Evolutionary conservation across 2,888 invertebrate genomes (phyloP).

Genomic region (Zygogramma bicolorata): DNA sequence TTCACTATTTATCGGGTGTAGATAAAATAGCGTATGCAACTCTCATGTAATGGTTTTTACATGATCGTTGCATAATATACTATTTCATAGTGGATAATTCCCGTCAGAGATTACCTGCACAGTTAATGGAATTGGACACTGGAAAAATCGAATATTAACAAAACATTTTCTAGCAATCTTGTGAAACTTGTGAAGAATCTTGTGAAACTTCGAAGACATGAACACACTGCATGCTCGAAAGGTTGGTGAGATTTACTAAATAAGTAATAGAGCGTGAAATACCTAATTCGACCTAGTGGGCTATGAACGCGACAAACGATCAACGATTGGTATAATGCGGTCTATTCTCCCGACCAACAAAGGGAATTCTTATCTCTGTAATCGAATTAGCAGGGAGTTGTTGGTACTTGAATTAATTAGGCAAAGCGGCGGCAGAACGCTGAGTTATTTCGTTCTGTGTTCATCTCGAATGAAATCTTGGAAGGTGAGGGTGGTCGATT

Average conservation of each 20-base stretch:
- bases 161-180: too few relatives aligned
- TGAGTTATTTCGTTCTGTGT: conserved; percentile 14
- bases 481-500: not conserved
- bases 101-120: too few relatives aligned
- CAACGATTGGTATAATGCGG: not conserved
- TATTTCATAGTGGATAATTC: too few relatives aligned
- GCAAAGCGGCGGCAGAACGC: conserved; percentile 19
- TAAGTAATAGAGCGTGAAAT: not conserved
- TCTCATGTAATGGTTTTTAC: too few relatives aligned
- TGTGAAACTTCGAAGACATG: too few relatives aligned
- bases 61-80: too few relatives aligned
- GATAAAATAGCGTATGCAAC: too few relatives aligned
- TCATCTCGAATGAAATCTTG: not conserved
- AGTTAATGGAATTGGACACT: too few relatives aligned
- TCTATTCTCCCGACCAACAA: not conserved
- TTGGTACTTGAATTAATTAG: conserved; percentile 28
- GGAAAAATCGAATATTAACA: too few relatives aligned
- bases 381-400: conserved; percentile 31
- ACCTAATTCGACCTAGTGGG: not conserved
- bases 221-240: not conserved
- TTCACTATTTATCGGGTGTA: too few relatives aligned
- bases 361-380: conserved; percentile 29
- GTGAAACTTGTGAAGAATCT: too few relatives aligned
- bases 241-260: not conserved
- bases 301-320: not conserved